phyloP scores from a whole-genome alignment of 2,888 invertebrate genomes.

The Megastigmus dorsalis region DNA sequence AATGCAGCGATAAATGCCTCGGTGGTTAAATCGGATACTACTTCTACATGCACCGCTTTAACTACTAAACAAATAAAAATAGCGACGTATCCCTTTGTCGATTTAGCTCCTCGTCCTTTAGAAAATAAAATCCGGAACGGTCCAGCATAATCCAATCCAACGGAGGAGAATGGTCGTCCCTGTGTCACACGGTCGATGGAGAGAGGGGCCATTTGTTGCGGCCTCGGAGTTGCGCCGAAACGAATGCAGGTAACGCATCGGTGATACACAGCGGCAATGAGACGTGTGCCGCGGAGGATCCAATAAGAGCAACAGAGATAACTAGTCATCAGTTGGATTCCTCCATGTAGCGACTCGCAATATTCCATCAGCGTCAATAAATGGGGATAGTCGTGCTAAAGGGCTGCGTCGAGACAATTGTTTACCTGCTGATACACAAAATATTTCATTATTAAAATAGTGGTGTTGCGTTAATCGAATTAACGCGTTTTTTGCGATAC shows the following conservation, averaged over 20 bases:
- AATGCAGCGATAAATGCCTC: slow-evolving; percentile 47
- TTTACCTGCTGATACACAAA: neutral
- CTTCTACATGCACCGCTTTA: slow-evolving; percentile 62
- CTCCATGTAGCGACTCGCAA: neutral
- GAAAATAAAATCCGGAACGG: slow-evolving; percentile 54
- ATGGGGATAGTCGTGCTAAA: neutral
- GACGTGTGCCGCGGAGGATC: neutral
- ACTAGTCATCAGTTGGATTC: neutral
- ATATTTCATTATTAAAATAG: neutral
- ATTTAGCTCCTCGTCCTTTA: slow-evolving; percentile 51
- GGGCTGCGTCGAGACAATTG: neutral
- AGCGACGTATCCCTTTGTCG: neutral
- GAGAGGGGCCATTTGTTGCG: neutral
- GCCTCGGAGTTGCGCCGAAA: neutral
- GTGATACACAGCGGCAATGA: neutral
- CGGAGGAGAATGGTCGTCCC: slow-evolving; percentile 59
- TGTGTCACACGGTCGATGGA: neutral
- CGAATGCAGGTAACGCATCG: neutral
- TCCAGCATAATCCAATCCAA: slow-evolving; percentile 50
- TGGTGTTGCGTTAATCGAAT: no score
- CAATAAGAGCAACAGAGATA: neutral
- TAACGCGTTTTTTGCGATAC: no score
- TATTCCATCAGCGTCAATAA: neutral
- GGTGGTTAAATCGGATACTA: slow-evolving; percentile 28
- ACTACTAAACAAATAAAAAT: slow-evolving; percentile 55